phyloP scores from a whole-genome alignment of 2,113 vertebrate genomes.

The Calonectris borealis region DNA sequence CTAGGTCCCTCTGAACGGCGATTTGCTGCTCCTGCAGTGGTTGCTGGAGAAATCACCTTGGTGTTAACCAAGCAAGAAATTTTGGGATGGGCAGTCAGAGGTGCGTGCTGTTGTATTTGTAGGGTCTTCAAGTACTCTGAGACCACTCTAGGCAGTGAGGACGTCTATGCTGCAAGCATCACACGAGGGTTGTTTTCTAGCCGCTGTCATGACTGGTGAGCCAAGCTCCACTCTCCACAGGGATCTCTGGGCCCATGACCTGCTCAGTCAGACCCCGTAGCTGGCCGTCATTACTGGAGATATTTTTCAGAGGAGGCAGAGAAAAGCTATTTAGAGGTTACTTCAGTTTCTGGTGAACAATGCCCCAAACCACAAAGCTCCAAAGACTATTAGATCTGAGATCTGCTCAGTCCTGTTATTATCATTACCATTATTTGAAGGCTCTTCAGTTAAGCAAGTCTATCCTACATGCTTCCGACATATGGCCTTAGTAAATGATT shows the following conservation, averaged over 20 bases:
- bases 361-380: background rate
- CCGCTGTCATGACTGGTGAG: background rate
- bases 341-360: background rate
- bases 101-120: accelerated
- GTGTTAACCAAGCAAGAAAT: background rate
- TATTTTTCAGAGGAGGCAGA: background rate
- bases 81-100: background rate
- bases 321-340: background rate
- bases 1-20: accelerated
- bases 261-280: background rate
- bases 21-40: background rate
- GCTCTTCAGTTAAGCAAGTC: background rate
- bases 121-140: background rate
- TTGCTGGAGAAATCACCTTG: background rate
- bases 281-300: background rate
- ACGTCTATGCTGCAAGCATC: background rate
- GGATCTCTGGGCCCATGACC: background rate
- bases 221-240: accelerated
- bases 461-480: background rate
- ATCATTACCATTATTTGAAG: background rate
- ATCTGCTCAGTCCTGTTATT: background rate
- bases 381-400: background rate
- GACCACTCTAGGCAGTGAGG: background rate
- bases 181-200: background rate
- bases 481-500: background rate